Conservation (phyloP, 2,113 vertebrate genomes). For the Muscicapa adusta region DNA sequence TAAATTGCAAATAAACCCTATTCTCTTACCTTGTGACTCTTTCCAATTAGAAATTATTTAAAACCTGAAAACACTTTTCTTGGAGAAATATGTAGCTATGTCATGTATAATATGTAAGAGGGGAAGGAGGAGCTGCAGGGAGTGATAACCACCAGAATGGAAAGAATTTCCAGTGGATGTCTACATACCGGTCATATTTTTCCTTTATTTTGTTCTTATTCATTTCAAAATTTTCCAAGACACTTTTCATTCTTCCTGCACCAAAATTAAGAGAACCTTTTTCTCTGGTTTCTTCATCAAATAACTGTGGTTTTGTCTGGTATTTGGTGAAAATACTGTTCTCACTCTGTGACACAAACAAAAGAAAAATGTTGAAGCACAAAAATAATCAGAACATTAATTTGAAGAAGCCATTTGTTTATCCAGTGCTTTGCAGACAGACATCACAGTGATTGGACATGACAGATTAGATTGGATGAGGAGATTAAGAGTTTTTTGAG, state of each 20-base stretch:
- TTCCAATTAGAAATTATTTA: not conserved
- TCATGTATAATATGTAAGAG: not conserved
- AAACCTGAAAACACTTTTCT: not conserved
- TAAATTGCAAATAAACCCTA: not conserved
- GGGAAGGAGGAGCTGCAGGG: not conserved
- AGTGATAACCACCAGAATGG: not conserved
- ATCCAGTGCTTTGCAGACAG: not conserved
- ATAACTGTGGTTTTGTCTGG: constrained; percentile 85
- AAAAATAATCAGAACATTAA: constrained; percentile 30
- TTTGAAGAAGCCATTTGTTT: not conserved
- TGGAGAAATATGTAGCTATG: not conserved
- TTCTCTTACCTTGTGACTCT: not conserved
- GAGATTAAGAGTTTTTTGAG: not conserved
- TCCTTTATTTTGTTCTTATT: constrained; percentile 86
- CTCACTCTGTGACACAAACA: constrained; percentile 76
- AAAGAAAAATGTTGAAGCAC: not conserved
- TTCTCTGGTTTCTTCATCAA: constrained; percentile 79
- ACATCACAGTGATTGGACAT: not conserved
- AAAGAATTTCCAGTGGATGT: not conserved
- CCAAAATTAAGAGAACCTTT: constrained; percentile 62
- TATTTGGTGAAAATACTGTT: constrained; percentile 84
- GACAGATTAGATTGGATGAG: not conserved
- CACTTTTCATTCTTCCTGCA: constrained; percentile 65
- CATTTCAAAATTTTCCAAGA: constrained; percentile 86
- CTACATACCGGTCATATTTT: constrained; percentile 79